Conservation (phyloP, 2,113 vertebrate genomes). For the Gallinago jamesoni region DNA sequence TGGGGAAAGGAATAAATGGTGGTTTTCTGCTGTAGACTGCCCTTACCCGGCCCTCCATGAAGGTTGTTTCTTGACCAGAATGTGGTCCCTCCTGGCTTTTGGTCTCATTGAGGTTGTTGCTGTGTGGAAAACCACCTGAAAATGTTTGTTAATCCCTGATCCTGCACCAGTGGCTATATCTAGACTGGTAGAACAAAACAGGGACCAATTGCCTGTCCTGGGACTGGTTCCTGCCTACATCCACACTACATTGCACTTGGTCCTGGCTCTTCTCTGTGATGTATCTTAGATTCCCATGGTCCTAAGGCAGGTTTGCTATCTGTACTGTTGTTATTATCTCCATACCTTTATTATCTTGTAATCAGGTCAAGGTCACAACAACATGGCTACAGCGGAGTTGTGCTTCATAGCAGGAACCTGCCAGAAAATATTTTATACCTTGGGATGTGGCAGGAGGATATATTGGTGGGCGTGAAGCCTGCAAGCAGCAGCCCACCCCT, state of each 20-base stretch:
- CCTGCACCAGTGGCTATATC: background rate
- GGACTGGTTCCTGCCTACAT: background rate
- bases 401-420: background rate
- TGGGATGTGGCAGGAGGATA: background rate
- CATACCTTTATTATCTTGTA: background rate
- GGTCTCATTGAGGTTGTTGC: background rate
- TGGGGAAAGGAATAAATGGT: background rate
- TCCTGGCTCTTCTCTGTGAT: background rate
- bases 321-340: background rate
- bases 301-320: background rate
- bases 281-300: fast-evolving
- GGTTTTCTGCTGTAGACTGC: background rate
- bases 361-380: background rate
- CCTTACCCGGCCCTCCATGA: background rate
- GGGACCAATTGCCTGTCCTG: background rate
- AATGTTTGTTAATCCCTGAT: background rate
- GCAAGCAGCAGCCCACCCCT: background rate
- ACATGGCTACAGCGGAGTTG: background rate
- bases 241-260: background rate
- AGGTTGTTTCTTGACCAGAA: background rate
- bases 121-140: background rate
- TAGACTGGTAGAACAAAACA: background rate
- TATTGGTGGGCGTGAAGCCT: background rate
- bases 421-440: background rate
- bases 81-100: background rate